phyloP scores from a whole-genome alignment of 2,113 vertebrate species.

The Paratilapia polleni region DNA sequence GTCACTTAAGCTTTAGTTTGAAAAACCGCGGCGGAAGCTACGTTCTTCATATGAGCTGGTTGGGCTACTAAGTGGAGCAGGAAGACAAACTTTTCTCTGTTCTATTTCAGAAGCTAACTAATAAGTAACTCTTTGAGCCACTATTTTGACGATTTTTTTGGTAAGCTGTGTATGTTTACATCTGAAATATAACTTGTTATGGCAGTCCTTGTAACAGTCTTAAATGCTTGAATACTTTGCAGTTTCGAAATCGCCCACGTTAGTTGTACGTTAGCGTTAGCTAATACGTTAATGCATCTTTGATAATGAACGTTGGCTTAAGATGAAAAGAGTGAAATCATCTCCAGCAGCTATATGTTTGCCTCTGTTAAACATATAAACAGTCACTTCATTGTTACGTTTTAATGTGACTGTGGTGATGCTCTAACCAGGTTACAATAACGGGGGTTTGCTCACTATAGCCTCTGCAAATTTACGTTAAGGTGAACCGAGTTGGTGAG shows the following conservation, averaged over 20 bases:
- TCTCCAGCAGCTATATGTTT: not conserved
- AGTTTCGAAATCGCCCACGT: not conserved
- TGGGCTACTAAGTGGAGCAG: not conserved
- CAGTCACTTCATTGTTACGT: not conserved
- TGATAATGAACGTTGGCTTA: not conserved
- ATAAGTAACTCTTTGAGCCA: not conserved
- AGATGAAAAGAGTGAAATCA: not conserved
- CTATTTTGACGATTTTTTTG: not conserved
- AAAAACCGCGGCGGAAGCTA: not conserved
- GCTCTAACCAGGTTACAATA: not conserved
- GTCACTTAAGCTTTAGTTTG: not conserved
- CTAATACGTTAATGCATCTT: not conserved
- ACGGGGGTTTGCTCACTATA: not conserved
- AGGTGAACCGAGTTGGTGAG: not conserved
- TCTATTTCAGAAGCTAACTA: not conserved
- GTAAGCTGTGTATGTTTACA: not conserved
- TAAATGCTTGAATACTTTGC: not conserved
- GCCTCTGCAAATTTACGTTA: not conserved
- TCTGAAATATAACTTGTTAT: not conserved
- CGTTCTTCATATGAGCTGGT: not conserved
- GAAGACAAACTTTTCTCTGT: not conserved
- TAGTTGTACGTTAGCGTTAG: conserved; percentile 3
- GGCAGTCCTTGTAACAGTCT: fast-evolving
- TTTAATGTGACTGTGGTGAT: not conserved
- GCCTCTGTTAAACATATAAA: not conserved